Evolutionary conservation across 1,140 invertebrate species (phyloP).

Genomic region (Myzus persicae): DNA sequence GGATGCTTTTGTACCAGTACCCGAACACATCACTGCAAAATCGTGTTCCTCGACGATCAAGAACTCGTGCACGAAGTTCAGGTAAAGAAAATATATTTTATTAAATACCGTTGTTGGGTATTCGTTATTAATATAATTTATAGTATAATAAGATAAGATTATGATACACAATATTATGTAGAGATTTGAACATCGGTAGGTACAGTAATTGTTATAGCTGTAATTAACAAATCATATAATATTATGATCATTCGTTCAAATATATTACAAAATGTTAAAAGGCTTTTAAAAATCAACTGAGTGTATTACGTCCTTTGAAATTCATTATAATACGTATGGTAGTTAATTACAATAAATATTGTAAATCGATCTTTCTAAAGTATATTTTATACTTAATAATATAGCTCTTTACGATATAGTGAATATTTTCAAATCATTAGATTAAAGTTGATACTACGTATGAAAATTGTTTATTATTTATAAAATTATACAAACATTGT

Average conservation of each 20-base stretch:
- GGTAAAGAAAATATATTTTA: slow-evolving; percentile 63
- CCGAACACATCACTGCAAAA: slow-evolving; percentile 67
- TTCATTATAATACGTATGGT: too few relatives aligned
- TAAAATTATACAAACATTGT: too few relatives aligned
- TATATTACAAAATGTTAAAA: background rate
- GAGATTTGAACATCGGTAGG: background rate
- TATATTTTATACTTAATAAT: background rate
- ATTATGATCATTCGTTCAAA: background rate
- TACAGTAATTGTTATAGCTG: background rate
- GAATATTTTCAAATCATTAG: too few relatives aligned
- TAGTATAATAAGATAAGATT: background rate
- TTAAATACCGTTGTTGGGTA: background rate
- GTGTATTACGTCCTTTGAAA: too few relatives aligned
- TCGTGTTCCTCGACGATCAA: slow-evolving; percentile 69
- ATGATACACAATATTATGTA: background rate
- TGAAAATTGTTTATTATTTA: too few relatives aligned
- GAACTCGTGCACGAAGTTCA: slow-evolving; percentile 69
- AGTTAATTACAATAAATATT: background rate
- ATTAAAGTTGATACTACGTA: too few relatives aligned
- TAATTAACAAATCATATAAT: background rate
- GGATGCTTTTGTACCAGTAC: slow-evolving; percentile 65
- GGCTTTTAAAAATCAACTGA: too few relatives aligned
- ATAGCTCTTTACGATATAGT: too few relatives aligned
- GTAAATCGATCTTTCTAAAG: background rate
- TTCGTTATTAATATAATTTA: background rate